Conservation (phyloP, 1,140 invertebrate species). For the Drosophila jambulina region DNA sequence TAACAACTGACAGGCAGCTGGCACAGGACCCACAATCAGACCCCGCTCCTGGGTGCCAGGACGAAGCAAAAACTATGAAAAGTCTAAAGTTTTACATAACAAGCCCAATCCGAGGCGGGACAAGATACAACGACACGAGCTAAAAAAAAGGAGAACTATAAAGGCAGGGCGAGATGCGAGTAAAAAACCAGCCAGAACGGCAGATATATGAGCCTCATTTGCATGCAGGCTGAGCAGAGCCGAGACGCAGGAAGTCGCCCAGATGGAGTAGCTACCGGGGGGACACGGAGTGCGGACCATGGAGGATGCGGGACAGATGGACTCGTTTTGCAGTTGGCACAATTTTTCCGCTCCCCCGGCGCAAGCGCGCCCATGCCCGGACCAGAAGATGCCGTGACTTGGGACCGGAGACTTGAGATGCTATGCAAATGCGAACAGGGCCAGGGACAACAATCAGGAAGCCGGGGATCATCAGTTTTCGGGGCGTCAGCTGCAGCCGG, state of each 20-base stretch:
- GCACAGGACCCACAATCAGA: constrained; percentile 11
- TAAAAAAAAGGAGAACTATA: constrained; percentile 1
- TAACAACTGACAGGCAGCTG: constrained; percentile 64
- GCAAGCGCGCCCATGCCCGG: constrained; percentile 50
- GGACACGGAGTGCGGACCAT: background rate
- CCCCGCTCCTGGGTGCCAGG: background rate
- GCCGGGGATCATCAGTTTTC: constrained; percentile 40
- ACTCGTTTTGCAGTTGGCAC: constrained; percentile 62
- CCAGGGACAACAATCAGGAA: constrained; percentile 9
- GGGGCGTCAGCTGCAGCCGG: constrained; percentile 59
- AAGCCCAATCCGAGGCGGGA: constrained; percentile 60
- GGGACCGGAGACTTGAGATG: constrained; percentile 13
- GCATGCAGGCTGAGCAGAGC: constrained; percentile 50
- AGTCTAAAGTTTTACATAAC: constrained; percentile 66
- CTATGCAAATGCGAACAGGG: constrained; percentile 59
- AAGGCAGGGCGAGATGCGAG: constrained; percentile 8
- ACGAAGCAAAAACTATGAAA: constrained; percentile 31
- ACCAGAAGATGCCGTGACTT: constrained; percentile 23
- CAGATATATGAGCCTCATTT: constrained; percentile 76
- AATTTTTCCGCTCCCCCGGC: constrained; percentile 36
- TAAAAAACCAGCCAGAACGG: constrained; percentile 21
- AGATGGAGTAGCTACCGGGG: constrained; percentile 6
- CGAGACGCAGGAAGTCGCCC: constrained; percentile 37
- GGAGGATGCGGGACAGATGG: constrained; percentile 31
- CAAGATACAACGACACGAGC: constrained; percentile 31